Base-by-base conservation (phyloP, 2,888 invertebrate genomes). In the Dasypolia templi region DNA sequence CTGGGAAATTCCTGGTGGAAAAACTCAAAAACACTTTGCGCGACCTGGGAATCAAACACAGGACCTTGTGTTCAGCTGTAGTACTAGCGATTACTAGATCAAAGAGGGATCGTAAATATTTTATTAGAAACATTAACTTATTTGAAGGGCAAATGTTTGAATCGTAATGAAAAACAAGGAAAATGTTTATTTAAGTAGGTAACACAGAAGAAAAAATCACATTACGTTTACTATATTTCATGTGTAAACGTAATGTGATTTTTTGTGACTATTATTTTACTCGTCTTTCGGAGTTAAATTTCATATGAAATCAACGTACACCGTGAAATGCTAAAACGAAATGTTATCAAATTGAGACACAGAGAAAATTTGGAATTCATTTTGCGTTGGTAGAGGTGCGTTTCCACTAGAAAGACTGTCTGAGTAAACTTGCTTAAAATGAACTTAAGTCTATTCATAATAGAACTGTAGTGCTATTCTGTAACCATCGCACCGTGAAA, bases 251-350 rank as follows among this genome's bases (percentile, higher is more conserved):
- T n/a, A n/a, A n/a, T n/a, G n/a, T n/a, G n/a, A n/a, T n/a, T n/a
- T n/a, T n/a, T n/a, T n/a, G n/a, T n/a, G 58, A 66, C 56, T 73
- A 71, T 66, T 75, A 82, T 74, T 77, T 74, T 73, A 65, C 14
- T 64, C 61, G 59, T 79, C 61, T 78, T 77, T 66, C 3, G 69
- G 74, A 89, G 89, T 90, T 85, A 86, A 88, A 88, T 86, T 90
- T 88, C 86, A 87, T 86, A 87, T 86, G 83, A 90, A 89, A 90
- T 90, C 88, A 88, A 85, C 86, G 84, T 77, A 75, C 77, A 83
- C 83, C 85, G 81, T 75, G 62, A 78, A 78, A 90, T 87, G 88
- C 77, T 89, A 89, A 89, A 89, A 86, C 64, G 81, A 78, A 84
- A 76, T 69, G 81, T 77, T 84, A 86, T 88, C 77, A 86, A 88